Evolutionary conservation across 2,888 invertebrate species (phyloP).

Genomic region (Heliconius sara): DNA sequence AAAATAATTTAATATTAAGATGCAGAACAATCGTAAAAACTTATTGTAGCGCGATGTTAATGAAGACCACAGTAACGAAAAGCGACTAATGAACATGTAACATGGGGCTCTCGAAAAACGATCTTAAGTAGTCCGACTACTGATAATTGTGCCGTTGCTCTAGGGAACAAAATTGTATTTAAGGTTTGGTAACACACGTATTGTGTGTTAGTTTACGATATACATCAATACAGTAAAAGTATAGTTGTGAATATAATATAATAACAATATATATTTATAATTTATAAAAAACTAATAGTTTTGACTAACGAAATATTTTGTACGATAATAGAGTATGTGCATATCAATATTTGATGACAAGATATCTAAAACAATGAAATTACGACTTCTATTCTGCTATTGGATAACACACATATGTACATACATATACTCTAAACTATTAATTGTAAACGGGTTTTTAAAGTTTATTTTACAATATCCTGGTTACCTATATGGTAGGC

Average conservation of each 20-base stretch:
- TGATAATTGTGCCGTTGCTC: constrained; percentile 56
- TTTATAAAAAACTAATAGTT: no score
- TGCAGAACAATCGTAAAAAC: constrained; percentile 33
- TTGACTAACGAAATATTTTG: no score
- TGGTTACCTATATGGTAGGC: constrained; percentile 42
- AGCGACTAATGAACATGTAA: constrained; percentile 67
- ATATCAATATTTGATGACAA: no score
- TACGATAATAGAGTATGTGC: no score
- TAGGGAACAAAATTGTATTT: constrained; percentile 41
- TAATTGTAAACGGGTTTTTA: background rate
- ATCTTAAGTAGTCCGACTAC: constrained; percentile 63
- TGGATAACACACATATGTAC: no score
- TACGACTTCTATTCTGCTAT: no score
- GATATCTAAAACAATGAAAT: no score
- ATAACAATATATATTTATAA: no score
- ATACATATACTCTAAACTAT: background rate
- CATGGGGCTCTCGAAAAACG: constrained; percentile 64
- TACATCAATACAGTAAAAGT: no score
- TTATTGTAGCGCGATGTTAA: constrained; percentile 56
- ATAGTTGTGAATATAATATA: no score
- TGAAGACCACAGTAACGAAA: constrained; percentile 63
- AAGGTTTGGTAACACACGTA: background rate
- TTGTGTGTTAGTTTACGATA: background rate
- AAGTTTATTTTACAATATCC: constrained; percentile 25
- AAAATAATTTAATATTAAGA: background rate